Percentiles rank a stretch among this genome's conserved stretches.
Evolutionary conservation across 2,113 vertebrate genomes (phyloP).

Genomic region (Ageneiosus marmoratus): DNA sequence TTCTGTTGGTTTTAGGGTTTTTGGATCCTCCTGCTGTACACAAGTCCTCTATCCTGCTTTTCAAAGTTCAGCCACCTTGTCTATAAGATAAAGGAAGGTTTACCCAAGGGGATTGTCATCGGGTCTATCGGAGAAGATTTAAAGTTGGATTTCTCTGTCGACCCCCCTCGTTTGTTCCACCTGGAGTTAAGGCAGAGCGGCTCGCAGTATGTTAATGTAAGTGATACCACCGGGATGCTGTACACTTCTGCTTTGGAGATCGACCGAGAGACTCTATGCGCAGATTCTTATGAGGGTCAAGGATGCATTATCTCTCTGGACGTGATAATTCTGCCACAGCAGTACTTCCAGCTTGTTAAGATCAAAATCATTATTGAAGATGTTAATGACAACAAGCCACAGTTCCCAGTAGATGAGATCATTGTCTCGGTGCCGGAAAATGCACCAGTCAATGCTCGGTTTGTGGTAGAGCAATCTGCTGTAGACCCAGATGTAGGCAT

Average conservation of each 20-base stretch:
- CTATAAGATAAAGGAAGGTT: slow-evolving; percentile 94
- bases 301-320: slow-evolving; percentile 87
- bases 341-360: slow-evolving; percentile 93
- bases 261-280: slow-evolving; percentile 88
- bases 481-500: slow-evolving; percentile 85
- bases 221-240: slow-evolving; percentile 87
- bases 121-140: slow-evolving; percentile 88
- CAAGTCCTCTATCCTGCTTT: slow-evolving; percentile 84
- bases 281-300: slow-evolving; percentile 66
- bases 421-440: slow-evolving; percentile 87
- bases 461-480: slow-evolving; percentile 90
- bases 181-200: slow-evolving; percentile 81
- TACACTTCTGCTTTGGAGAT: slow-evolving; percentile 85
- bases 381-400: slow-evolving; percentile 90
- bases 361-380: slow-evolving; percentile 90
- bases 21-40: slow-evolving; percentile 80
- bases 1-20: slow-evolving; percentile 70
- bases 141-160: slow-evolving; percentile 72
- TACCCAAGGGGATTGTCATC: slow-evolving; percentile 86
- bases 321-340: slow-evolving; percentile 90
- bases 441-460: slow-evolving; percentile 83
- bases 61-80: slow-evolving; percentile 90
- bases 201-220: slow-evolving; percentile 84
- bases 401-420: slow-evolving; percentile 85
- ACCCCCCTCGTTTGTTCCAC: slow-evolving; percentile 84